Conservation (phyloP, 2,888 invertebrate genomes). For the Diarsia dahlii region DNA sequence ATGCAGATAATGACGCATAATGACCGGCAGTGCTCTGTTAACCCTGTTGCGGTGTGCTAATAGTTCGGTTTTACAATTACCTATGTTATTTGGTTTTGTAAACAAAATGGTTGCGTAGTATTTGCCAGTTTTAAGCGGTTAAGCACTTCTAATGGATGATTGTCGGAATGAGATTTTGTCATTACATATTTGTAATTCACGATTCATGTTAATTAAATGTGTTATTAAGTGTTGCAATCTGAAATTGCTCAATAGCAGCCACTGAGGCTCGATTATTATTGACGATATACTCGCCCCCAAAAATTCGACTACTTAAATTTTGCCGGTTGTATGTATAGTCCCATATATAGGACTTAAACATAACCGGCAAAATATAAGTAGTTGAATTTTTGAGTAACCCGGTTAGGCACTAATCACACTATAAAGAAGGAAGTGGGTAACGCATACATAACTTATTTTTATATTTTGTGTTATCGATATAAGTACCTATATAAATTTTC, state of each 20-base stretch:
- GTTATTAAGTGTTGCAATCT: background rate
- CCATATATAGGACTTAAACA: no score
- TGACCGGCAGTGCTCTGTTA: constrained; percentile 36
- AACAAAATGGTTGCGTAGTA: constrained; percentile 47
- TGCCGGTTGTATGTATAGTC: no score
- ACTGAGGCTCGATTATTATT: background rate
- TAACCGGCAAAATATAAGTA: background rate
- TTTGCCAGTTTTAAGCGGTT: constrained; percentile 28
- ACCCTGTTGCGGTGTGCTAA: constrained; percentile 59
- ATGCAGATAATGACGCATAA: constrained; percentile 40
- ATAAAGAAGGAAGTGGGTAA: background rate
- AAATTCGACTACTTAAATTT: no score
- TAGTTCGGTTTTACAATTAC: constrained; percentile 59
- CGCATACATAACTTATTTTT: no score
- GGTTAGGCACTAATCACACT: no score
- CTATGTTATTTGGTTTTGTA: constrained; percentile 50
- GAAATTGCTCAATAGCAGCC: background rate
- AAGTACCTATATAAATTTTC: no score
- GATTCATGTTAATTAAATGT: background rate
- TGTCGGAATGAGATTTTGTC: constrained; percentile 15
- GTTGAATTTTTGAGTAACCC: no score
- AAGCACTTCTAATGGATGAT: constrained; percentile 23
- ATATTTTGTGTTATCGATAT: no score
- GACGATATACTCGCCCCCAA: background rate
- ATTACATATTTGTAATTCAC: background rate